Evolutionary conservation across 2,888 invertebrate genomes (phyloP).

Genomic region (Hydrotaea diabolus): DNA sequence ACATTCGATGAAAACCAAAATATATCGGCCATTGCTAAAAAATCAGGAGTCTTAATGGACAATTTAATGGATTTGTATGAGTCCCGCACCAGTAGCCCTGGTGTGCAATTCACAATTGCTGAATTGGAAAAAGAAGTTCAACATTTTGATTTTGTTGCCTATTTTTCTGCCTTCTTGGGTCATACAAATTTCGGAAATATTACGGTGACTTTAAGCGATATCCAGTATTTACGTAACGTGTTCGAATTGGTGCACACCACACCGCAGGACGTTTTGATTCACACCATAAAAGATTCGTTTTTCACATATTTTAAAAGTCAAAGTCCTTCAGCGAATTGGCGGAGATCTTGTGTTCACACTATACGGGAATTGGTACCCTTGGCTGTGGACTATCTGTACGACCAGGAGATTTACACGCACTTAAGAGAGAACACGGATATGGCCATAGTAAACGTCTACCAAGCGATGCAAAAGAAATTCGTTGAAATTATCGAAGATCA

Average conservation of each 20-base stretch:
- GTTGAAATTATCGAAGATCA: slow-evolving; percentile 68
- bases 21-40: too few species aligned
- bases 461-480: slow-evolving; percentile 71
- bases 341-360: slow-evolving; percentile 71
- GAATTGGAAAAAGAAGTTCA: slow-evolving; percentile 51
- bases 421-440: slow-evolving; percentile 69
- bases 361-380: slow-evolving; percentile 74
- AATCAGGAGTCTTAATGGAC: too few species aligned
- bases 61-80: slow-evolving; percentile 13
- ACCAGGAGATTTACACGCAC: slow-evolving; percentile 69
- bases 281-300: slow-evolving; percentile 67
- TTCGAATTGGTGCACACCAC: slow-evolving; percentile 61
- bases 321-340: slow-evolving; percentile 40
- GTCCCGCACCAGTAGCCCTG: background rate
- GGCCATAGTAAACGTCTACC: slow-evolving; percentile 71
- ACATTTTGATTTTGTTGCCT: slow-evolving; percentile 29
- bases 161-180: slow-evolving; percentile 36
- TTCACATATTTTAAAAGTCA: slow-evolving; percentile 61
- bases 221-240: slow-evolving; percentile 60
- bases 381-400: slow-evolving; percentile 74
- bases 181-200: slow-evolving; percentile 28
- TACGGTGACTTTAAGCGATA: slow-evolving; percentile 61
- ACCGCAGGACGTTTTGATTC: slow-evolving; percentile 27
- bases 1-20: too few species aligned
- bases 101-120: slow-evolving; percentile 54